Conservation (phyloP, 1,140 invertebrate species). For the Euwallacea fornicatus region DNA sequence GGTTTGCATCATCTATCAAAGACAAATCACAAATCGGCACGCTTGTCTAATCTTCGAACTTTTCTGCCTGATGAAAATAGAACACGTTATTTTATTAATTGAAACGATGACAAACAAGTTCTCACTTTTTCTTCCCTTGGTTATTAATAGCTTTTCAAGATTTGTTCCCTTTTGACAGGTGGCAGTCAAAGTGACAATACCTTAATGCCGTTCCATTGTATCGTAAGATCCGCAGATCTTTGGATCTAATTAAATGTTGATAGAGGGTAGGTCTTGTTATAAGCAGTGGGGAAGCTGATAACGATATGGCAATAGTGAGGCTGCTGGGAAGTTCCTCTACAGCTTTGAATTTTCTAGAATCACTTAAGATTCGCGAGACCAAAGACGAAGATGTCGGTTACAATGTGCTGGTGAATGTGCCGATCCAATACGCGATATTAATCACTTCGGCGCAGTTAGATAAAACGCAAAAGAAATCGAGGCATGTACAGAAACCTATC, state of each 20-base stretch:
- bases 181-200: conserved; percentile 6
- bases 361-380: no score
- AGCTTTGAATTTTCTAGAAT: no score
- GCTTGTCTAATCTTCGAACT: conserved; percentile 44
- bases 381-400: no score
- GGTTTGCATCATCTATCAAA: conserved; percentile 53
- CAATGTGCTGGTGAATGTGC: no score
- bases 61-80: conserved; percentile 32
- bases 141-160: conserved; percentile 35
- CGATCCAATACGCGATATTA: no score
- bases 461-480: no score
- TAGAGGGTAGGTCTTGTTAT: not conserved
- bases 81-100: conserved; percentile 45
- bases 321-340: no score
- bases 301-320: no score
- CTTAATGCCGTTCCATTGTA: not conserved
- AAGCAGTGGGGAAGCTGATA: no score
- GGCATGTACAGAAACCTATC: conserved; percentile 29
- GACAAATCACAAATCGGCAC: conserved; percentile 54
- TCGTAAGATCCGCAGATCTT: not conserved
- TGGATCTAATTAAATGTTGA: conserved; percentile 2
- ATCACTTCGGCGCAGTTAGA: no score
- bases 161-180: conserved; percentile 22
- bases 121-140: conserved; percentile 27
- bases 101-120: conserved; percentile 42